phyloP scores from a whole-genome alignment of 2,797 vertebrate species.

The Glossophaga mutica region DNA sequence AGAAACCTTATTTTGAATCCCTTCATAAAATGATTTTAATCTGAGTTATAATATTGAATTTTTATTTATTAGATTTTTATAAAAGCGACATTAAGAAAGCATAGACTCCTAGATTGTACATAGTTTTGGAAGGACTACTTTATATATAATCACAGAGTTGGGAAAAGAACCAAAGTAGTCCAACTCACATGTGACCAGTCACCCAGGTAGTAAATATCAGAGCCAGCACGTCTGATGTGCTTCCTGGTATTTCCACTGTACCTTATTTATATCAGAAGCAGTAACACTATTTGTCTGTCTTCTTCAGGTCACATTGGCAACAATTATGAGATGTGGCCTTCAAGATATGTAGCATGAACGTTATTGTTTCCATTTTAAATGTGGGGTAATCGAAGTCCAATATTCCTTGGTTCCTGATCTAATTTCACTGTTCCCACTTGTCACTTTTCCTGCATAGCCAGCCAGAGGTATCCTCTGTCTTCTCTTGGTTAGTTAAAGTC shows the following conservation, averaged over 20 bases:
- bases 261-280: not conserved
- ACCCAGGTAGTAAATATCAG: not conserved
- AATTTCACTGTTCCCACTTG: not conserved
- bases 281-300: not conserved
- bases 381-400: not conserved
- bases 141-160: not conserved
- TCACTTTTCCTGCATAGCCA: not conserved
- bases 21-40: slow-evolving; percentile 30
- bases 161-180: not conserved
- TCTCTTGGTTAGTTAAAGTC: not conserved
- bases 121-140: not conserved
- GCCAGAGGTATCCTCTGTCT: not conserved
- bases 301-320: not conserved
- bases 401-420: not conserved
- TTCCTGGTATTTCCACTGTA: not conserved
- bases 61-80: not conserved
- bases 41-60: slow-evolving; percentile 17
- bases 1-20: not conserved
- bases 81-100: not conserved
- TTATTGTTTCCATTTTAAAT: slow-evolving; percentile 20
- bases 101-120: not conserved
- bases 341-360: not conserved
- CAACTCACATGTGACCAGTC: not conserved
- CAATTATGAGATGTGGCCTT: not conserved
- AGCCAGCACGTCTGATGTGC: not conserved